Percentiles rank a stretch among this genome's conserved stretches.
Conservation (phyloP, 2,888 invertebrate species). For the Marronus borbonicus region DNA sequence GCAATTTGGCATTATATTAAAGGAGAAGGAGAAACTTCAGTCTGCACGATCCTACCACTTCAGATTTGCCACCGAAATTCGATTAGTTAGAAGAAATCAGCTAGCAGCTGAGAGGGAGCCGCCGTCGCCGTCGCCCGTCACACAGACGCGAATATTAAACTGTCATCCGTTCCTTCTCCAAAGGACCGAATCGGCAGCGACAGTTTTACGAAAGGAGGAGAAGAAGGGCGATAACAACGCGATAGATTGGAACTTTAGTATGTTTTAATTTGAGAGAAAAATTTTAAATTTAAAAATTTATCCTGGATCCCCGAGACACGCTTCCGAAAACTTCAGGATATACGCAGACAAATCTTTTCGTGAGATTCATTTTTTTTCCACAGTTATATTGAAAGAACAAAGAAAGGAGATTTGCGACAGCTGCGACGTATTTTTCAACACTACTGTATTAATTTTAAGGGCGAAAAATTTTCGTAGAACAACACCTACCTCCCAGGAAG, state of each 20-base stretch:
- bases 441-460: constrained; percentile 25
- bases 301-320: constrained; percentile 53
- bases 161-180: constrained; percentile 56
- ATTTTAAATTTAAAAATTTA: constrained; percentile 58
- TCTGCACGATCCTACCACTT: constrained; percentile 22
- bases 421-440: constrained; percentile 50
- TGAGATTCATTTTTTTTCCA: neutral
- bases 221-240: constrained; percentile 1
- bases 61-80: constrained; percentile 64
- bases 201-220: neutral
- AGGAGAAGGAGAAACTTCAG: constrained; percentile 54
- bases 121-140: constrained; percentile 57
- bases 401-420: constrained; percentile 52
- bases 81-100: constrained; percentile 65
- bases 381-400: constrained; percentile 52
- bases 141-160: constrained; percentile 62
- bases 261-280: constrained; percentile 61
- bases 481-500: too few species aligned
- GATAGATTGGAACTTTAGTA: constrained; percentile 57
- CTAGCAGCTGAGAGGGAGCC: constrained; percentile 54
- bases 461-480: too few species aligned
- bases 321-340: constrained; percentile 53
- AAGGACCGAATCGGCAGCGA: neutral
- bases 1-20: constrained; percentile 65
- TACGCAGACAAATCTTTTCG: constrained; percentile 43